phyloP scores from a whole-genome alignment of 1,140 invertebrate species.

The Agraylea sexmaculata region DNA sequence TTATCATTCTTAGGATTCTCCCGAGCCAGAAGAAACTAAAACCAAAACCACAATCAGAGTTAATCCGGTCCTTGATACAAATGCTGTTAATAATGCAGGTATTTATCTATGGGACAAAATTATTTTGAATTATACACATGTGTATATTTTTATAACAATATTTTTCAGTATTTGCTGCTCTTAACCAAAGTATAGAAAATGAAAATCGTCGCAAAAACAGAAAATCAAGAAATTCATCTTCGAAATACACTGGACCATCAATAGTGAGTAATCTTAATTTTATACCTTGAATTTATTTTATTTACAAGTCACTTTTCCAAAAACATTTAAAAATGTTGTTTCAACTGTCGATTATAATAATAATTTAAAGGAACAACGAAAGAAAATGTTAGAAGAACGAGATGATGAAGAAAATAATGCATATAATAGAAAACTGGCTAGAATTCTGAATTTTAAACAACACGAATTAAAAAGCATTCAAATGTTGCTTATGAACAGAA shows the following conservation, averaged over 20 bases:
- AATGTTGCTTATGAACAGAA: constrained; percentile 57
- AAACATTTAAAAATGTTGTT: too few relatives aligned
- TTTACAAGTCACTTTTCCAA: too few relatives aligned
- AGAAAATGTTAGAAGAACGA: constrained; percentile 53
- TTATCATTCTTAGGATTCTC: constrained; percentile 24
- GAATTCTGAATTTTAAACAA: constrained; percentile 54
- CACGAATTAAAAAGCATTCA: constrained; percentile 68
- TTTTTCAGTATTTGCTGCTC: too few relatives aligned
- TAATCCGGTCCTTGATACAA: constrained; percentile 2
- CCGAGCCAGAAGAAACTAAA: constrained; percentile 29
- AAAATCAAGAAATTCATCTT: too few relatives aligned
- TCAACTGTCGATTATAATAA: not conserved
- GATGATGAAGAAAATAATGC: constrained; percentile 53
- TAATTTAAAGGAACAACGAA: constrained; percentile 46
- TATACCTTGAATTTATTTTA: too few relatives aligned
- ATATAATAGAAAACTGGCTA: constrained; percentile 50
- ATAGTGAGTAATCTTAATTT: too few relatives aligned
- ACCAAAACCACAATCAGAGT: constrained; percentile 14
- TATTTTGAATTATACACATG: not conserved
- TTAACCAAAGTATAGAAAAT: too few relatives aligned
- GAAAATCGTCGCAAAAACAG: too few relatives aligned
- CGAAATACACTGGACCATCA: too few relatives aligned
- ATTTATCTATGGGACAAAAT: not conserved
- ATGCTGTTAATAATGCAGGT: constrained; percentile 22
- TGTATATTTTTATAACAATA: constrained; percentile 1